Evolutionary conservation across 1,140 invertebrate species (phyloP).

Genomic region (Hestina assimilis): DNA sequence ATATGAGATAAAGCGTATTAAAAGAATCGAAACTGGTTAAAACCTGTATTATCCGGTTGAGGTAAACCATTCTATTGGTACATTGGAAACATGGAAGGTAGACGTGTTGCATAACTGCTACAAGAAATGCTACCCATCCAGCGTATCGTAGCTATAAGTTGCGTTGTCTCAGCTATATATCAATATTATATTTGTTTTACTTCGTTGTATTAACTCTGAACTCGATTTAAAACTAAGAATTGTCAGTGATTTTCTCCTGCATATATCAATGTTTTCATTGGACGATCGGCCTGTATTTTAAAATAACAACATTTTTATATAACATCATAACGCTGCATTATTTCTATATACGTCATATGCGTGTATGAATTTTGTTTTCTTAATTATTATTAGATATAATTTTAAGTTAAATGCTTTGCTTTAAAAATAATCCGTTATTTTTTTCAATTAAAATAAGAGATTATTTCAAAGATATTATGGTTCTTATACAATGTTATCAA

Average conservation of each 20-base stretch:
- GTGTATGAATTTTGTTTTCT: not conserved
- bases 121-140: not conserved
- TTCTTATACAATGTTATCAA: too few relatives aligned
- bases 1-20: slow-evolving; percentile 37
- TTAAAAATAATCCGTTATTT: too few relatives aligned
- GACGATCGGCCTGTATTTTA: not conserved
- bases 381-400: not conserved
- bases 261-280: not conserved
- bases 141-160: not conserved
- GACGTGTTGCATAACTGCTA: slow-evolving; percentile 33
- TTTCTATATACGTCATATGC: not conserved
- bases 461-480: too few relatives aligned
- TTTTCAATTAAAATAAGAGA: too few relatives aligned
- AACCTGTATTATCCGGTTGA: slow-evolving; percentile 41
- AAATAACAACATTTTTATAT: slow-evolving; percentile 4
- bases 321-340: not conserved
- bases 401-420: not conserved
- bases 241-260: not conserved
- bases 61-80: slow-evolving; percentile 31
- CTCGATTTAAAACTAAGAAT: too few relatives aligned
- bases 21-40: slow-evolving; percentile 42
- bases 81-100: slow-evolving; percentile 41
- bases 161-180: not conserved
- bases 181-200: not conserved
- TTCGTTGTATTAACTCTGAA: not conserved